Evolutionary conservation across 2,888 invertebrate species (phyloP).

Genomic region (Atherix ibis): DNA sequence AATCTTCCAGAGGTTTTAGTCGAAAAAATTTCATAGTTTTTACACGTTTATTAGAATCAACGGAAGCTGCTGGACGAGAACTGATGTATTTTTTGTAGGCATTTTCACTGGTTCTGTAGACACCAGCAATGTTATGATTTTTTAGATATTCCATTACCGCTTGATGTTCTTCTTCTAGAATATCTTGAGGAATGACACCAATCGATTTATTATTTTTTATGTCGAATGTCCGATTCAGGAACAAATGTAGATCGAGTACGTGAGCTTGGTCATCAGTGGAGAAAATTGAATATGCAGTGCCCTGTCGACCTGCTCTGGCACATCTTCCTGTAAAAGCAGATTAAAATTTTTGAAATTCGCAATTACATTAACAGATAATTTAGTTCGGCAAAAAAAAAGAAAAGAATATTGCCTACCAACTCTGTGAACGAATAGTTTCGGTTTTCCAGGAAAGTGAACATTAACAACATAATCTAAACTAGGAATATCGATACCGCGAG

Average conservation of each 20-base stretch:
- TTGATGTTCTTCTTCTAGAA: constrained; percentile 70
- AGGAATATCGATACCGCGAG: constrained; percentile 94
- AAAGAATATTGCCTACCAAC: constrained; percentile 54
- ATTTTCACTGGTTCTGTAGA: constrained; percentile 62
- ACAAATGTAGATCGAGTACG: constrained; percentile 85
- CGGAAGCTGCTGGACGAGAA: constrained; percentile 76
- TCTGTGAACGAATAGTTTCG: constrained; percentile 95
- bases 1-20: constrained; percentile 28
- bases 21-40: constrained; percentile 60
- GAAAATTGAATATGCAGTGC: constrained; percentile 82
- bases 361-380: no score
- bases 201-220: constrained; percentile 23
- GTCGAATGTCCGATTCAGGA: constrained; percentile 62
- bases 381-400: no score
- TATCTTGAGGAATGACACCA: constrained; percentile 65
- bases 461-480: constrained; percentile 92
- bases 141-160: constrained; percentile 60
- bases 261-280: constrained; percentile 83
- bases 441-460: constrained; percentile 90
- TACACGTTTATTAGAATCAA: constrained; percentile 73
- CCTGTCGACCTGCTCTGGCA: constrained; percentile 84
- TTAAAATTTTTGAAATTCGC: no score
- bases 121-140: constrained; percentile 55
- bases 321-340: constrained; percentile 50
- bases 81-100: constrained; percentile 81